A percentile compares a stretch with the other conserved stretches of the same genome.
phyloP scores from a whole-genome alignment of 1,140 invertebrate genomes.

The Alviniconcha marisindica region DNA sequence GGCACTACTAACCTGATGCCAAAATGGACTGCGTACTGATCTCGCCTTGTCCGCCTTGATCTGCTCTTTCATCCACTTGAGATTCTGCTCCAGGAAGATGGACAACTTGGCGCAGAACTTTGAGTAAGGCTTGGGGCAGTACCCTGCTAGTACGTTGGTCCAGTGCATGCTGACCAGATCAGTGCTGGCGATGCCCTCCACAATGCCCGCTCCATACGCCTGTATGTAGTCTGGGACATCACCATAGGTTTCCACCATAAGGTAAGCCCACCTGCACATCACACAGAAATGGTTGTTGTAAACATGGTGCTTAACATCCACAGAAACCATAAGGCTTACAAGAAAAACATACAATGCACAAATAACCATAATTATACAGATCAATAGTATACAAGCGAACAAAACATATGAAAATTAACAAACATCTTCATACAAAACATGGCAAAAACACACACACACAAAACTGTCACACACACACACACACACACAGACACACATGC shows the following conservation, averaged over 20 bases:
- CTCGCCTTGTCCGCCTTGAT: constrained; percentile 75
- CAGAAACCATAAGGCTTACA: no score
- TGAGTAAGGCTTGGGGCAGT: constrained; percentile 77
- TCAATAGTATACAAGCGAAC: background rate
- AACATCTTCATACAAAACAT: no score
- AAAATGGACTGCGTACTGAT: constrained; percentile 78
- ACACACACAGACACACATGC: background rate
- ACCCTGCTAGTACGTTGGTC: constrained; percentile 84
- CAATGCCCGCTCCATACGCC: constrained; percentile 91
- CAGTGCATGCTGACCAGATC: constrained; percentile 81
- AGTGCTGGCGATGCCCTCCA: constrained; percentile 82
- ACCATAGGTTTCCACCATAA: constrained; percentile 66
- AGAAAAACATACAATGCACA: no score
- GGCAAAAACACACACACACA: no score
- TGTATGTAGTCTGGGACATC: constrained; percentile 80
- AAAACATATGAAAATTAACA: background rate
- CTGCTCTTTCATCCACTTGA: constrained; percentile 79
- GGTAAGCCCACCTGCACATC: constrained; percentile 70
- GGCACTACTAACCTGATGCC: constrained; percentile 93
- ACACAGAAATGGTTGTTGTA: background rate
- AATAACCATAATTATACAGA: background rate
- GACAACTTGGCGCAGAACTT: constrained; percentile 84
- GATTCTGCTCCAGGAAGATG: constrained; percentile 79
- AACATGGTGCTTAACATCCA: no score
- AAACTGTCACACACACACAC: background rate